These are phyloP conservation scores for Lepus americanus DNA, from an alignment of 2,113 vertebrate species.

Conservation along the genomic window DNA sequence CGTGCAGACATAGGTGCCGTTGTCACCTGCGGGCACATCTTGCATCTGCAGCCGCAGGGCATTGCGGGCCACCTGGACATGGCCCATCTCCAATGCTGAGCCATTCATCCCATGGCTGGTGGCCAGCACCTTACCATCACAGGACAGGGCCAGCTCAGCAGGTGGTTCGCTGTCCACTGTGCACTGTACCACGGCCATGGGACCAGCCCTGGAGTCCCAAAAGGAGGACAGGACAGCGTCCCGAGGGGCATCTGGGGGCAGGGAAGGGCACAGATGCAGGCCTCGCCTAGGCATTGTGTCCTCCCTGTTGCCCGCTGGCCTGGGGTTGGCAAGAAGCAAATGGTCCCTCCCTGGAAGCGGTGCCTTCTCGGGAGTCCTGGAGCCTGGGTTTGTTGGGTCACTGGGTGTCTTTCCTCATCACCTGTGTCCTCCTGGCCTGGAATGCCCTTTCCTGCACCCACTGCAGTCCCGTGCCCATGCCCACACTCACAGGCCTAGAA, in stretches of 20 bases:
- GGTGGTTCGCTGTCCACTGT: constrained; percentile 84
- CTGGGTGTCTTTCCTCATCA: neutral
- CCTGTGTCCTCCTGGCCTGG: neutral
- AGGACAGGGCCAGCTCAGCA: constrained; percentile 77
- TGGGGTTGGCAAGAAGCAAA: neutral
- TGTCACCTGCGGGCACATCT: neutral
- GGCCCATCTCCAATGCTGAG: neutral
- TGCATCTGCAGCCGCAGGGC: constrained; percentile 80
- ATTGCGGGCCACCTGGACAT: constrained; percentile 73
- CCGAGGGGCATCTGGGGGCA: constrained; percentile 84
- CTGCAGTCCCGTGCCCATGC: neutral
- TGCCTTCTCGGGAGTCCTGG: neutral
- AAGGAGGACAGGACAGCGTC: constrained; percentile 78
- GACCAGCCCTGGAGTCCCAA: constrained; percentile 72
- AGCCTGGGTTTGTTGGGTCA: neutral
- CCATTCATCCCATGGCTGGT: rapidly evolving
- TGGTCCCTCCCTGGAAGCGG: neutral
- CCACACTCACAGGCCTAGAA: neutral
- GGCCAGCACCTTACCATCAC: constrained; percentile 53
- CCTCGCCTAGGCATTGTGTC: neutral
- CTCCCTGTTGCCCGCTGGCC: neutral
- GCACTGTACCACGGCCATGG: constrained; percentile 80
- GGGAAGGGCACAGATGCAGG: neutral
- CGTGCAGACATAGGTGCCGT: constrained; percentile 80
- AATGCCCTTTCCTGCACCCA: neutral